phyloP scores from a whole-genome alignment of 2,888 invertebrate genomes.

The Margaritifera margaritifera region DNA sequence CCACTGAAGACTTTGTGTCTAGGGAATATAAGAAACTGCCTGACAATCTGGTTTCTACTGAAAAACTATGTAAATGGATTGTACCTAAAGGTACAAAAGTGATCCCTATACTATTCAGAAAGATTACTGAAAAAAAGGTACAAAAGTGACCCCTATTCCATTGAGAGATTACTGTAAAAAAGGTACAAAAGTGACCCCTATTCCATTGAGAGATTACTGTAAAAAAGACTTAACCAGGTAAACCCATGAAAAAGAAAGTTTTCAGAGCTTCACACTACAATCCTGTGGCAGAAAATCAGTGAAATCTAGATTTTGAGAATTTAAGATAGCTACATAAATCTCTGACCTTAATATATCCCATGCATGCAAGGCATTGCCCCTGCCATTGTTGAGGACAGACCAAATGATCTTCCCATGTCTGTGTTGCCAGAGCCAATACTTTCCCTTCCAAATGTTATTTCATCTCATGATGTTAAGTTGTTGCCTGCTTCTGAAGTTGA shows the following conservation, averaged over 20 bases:
- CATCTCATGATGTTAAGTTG: too few species aligned
- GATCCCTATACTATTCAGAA: slow-evolving; percentile 1
- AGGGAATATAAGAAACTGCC: slow-evolving; percentile 9
- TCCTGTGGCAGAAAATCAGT: slow-evolving; percentile 1
- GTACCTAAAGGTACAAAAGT: slow-evolving; percentile 11
- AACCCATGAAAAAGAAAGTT: slow-evolving; percentile 6
- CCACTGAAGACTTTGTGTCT: slow-evolving; percentile 12
- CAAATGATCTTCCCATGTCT: too few species aligned
- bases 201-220: slow-evolving; percentile 1
- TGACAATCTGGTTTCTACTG: slow-evolving; percentile 6
- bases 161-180: too few species aligned
- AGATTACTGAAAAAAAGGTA: not conserved
- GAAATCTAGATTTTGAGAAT: slow-evolving; percentile 3
- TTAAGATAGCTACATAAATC: slow-evolving; percentile 4
- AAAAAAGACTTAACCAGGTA: slow-evolving; percentile 1
- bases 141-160: too few species aligned
- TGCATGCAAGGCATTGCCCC: slow-evolving; percentile 12
- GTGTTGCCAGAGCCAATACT: too few species aligned
- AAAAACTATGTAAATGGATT: slow-evolving; percentile 14
- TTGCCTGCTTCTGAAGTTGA: not conserved
- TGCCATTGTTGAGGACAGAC: slow-evolving; percentile 6
- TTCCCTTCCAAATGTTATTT: too few species aligned
- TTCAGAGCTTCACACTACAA: slow-evolving; percentile 7
- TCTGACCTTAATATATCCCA: slow-evolving; percentile 3
- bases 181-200: too few species aligned